These are phyloP conservation scores for Thermophis baileyi DNA, from an alignment of 2,113 vertebrate species.

Conservation along the genomic window DNA sequence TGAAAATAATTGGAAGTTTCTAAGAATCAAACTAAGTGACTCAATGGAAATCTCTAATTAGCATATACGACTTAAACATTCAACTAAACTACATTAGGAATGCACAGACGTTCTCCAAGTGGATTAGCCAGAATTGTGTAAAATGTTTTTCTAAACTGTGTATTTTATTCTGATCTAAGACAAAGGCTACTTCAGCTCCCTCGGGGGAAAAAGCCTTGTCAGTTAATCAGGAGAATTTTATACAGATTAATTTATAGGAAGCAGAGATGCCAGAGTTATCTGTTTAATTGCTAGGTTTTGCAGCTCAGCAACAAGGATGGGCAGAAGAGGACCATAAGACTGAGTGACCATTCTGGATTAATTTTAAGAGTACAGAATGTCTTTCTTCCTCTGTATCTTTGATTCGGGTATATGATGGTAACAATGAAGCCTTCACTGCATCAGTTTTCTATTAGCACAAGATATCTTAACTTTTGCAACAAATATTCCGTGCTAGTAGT, in stretches of 20 bases:
- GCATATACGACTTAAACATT: not conserved
- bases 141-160: not conserved
- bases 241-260: not conserved
- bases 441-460: conserved; percentile 52
- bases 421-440: not conserved
- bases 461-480: conserved; percentile 48
- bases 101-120: not conserved
- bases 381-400: not conserved
- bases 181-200: not conserved
- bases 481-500: conserved; percentile 18
- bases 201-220: rapidly evolving
- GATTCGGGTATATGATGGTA: not conserved
- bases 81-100: not conserved
- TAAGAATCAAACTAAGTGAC: not conserved
- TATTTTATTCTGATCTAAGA: not conserved
- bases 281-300: not conserved
- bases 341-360: not conserved
- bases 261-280: not conserved
- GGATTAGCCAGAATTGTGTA: not conserved
- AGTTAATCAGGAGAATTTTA: not conserved
- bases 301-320: not conserved
- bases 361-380: not conserved
- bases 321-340: not conserved
- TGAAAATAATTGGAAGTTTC: not conserved
- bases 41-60: not conserved